phyloP scores from a whole-genome alignment of 2,888 invertebrate genomes.

The Matsumyia berberina region DNA sequence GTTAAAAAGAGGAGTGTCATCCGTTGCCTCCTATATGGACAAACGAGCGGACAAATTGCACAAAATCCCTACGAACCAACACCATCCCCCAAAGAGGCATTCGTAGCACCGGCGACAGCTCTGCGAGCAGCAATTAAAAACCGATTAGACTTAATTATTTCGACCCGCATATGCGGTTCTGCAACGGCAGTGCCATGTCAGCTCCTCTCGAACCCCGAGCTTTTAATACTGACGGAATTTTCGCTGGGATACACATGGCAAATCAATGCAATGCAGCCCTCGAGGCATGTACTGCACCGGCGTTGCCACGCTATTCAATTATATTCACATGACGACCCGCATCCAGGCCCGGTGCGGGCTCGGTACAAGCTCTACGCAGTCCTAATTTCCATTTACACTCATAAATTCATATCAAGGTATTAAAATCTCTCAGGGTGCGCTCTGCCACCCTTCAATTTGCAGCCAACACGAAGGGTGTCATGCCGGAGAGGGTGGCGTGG shows the following conservation, averaged over 20 bases:
- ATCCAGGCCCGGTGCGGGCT: slow-evolving; percentile 19
- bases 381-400: slow-evolving; percentile 72
- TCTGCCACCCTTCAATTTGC: slow-evolving; percentile 70
- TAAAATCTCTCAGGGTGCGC: slow-evolving; percentile 63
- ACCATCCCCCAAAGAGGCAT: slow-evolving; percentile 1
- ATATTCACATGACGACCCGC: slow-evolving; percentile 45
- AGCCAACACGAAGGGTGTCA: slow-evolving; percentile 64
- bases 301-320: slow-evolving; percentile 55
- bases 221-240: slow-evolving; percentile 55
- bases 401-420: slow-evolving; percentile 72
- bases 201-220: neutral
- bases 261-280: slow-evolving; percentile 61
- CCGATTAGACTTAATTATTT: slow-evolving; percentile 75
- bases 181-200: slow-evolving; percentile 22
- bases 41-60: slow-evolving; percentile 74
- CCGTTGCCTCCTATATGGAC: slow-evolving; percentile 69
- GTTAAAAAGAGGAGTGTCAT: slow-evolving; percentile 74
- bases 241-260: slow-evolving; percentile 69
- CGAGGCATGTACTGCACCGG: slow-evolving; percentile 35
- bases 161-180: slow-evolving; percentile 66
- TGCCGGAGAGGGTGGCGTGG: slow-evolving; percentile 20
- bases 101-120: slow-evolving; percentile 42
- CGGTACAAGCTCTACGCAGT: slow-evolving; percentile 30
- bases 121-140: slow-evolving; percentile 72
- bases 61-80: slow-evolving; percentile 40